Conservation (phyloP, 2,888 invertebrate species). For the Apotomis capreana region DNA sequence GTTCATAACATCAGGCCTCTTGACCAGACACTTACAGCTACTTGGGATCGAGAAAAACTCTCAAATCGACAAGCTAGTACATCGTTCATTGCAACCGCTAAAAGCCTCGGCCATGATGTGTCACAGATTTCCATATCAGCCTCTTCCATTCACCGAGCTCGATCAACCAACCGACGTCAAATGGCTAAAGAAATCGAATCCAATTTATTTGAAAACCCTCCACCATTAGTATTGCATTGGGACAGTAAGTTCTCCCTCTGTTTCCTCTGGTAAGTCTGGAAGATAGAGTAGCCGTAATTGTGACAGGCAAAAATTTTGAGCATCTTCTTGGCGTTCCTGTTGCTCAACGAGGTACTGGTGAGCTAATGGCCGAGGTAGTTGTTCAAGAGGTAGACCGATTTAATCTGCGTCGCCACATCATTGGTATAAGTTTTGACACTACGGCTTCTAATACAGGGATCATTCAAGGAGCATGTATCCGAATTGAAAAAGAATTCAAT, state of each 20-base stretch:
- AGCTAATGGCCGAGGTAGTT: conserved; percentile 7
- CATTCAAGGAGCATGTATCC: conserved; percentile 18
- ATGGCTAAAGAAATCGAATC: background rate
- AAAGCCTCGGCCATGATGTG: background rate
- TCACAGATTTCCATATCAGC: background rate
- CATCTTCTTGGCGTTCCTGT: conserved; percentile 8
- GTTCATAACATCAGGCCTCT: background rate
- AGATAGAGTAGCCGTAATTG: background rate
- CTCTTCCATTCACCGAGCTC: background rate
- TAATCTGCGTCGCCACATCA: background rate
- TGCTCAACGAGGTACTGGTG: conserved; percentile 7
- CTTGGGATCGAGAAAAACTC: background rate
- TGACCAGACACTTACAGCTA: no score
- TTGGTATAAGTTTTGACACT: conserved; percentile 17
- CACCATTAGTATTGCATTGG: background rate
- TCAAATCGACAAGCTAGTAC: conserved; percentile 3
- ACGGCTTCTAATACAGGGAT: conserved; percentile 26
- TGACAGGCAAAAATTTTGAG: conserved; percentile 1
- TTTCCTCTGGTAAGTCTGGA: background rate
- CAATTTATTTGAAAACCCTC: background rate
- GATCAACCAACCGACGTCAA: background rate
- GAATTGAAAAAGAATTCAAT: background rate
- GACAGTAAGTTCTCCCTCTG: background rate
- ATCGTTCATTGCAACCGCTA: conserved; percentile 1
- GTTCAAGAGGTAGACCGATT: conserved; percentile 18